Evolutionary conservation across 2,113 vertebrate genomes (phyloP), one percentile per base, ranked within the genome.

Genomic region (Notarius lentiginosus): DNA sequence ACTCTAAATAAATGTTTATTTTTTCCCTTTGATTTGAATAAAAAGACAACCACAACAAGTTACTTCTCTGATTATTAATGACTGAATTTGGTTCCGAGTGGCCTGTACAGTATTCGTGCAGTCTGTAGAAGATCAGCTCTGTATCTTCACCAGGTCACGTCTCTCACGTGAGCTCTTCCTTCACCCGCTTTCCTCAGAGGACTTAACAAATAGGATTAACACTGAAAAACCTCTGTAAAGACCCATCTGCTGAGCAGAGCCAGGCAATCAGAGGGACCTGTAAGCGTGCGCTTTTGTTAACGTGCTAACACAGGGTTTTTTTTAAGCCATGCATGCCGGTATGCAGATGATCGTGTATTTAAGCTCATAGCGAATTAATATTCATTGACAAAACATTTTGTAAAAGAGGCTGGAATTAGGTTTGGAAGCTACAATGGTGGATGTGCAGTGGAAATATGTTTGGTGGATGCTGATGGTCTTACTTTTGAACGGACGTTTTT

Each of bases 161-260:
- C 30, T 30, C 27, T 75, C 82, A 87, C 60, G 76, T 84, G 76
- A 55, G 47, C 70, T 34, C 72, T 86, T 92, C 90, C 92, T 93
- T 92, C 92, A 93, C 91, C 90, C 93, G 94, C 91, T 93, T 92
- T 14, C 86, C 61, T 72, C 96, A 96, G 96, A 95, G 94, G 96
- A 97, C 94, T 98, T 98, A 98, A 91, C 95, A 92, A 93, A 94
- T 92, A 93, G 96, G 98, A 98, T 99, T 99, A 99, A 91, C 92
- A 92, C 90, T 70, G 88, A 84, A 80, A 89, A 91, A 90, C 93
- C 92, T 85, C 90, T 17, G n/a, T 89, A 92, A 89, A 91, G 90
- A 92, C 88, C 96, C 95, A 96, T 97, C 96, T 97, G 97, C 93
- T 95, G 93, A 95, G 93, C 95, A 93, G 93, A 53, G 75, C 65